Evolutionary conservation across 2,113 vertebrate species (phyloP).

Genomic region (Sturnira hondurensis): DNA sequence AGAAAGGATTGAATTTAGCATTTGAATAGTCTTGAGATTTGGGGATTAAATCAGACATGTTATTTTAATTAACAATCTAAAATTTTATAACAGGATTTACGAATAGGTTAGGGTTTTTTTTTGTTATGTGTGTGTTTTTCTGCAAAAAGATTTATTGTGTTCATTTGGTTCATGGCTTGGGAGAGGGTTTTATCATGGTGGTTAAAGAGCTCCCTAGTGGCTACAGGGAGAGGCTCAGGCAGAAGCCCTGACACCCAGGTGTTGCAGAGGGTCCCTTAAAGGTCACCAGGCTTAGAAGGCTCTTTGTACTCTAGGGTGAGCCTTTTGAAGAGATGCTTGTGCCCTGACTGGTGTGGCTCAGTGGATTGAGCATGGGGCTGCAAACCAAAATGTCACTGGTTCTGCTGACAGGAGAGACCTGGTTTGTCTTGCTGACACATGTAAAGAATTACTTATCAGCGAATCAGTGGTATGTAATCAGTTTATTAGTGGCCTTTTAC

Average conservation of each 20-base stretch:
- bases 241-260: background rate
- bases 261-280: background rate
- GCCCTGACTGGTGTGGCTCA: no score
- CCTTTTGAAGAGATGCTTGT: background rate
- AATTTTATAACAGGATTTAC: background rate
- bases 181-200: background rate
- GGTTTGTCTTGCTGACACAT: no score
- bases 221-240: background rate
- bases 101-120: background rate
- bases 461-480: no score
- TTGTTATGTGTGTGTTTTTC: background rate
- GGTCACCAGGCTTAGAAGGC: background rate
- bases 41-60: background rate
- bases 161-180: background rate
- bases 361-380: no score
- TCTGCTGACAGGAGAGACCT: no score
- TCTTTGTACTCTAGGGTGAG: background rate
- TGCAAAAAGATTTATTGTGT: background rate
- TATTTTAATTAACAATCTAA: conserved; percentile 22
- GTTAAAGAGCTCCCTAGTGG: background rate
- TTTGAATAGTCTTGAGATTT: background rate
- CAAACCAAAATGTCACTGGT: no score
- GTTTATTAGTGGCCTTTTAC: no score
- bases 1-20: background rate
- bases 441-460: no score